Evolutionary conservation across 92 coral and sea anemone species (phyloP).

Genomic region (Actinernus sp.): DNA sequence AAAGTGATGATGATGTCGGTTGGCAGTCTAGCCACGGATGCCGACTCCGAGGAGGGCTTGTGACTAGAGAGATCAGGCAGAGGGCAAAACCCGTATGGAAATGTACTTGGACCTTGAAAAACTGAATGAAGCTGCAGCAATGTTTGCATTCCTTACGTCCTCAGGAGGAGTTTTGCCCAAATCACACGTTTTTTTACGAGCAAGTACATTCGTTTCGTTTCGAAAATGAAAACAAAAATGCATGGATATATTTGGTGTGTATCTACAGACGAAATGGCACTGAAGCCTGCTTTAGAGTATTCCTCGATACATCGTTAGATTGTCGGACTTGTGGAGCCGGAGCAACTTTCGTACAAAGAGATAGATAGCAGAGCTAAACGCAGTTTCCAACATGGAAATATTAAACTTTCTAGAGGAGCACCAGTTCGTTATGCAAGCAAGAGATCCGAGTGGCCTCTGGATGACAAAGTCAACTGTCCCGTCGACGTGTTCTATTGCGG

Average conservation of each 20-base stretch:
- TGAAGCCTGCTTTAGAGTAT: slow-evolving; percentile 53
- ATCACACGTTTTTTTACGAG: slow-evolving; percentile 40
- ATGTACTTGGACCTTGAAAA: slow-evolving; percentile 49
- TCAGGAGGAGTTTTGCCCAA: slow-evolving; percentile 40
- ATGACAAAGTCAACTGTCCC: slow-evolving; percentile 30
- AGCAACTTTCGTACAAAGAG: slow-evolving; percentile 32
- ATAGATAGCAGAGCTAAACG: too few relatives aligned
- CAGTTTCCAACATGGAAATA: slow-evolving; percentile 8
- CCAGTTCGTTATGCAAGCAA: slow-evolving; percentile 37
- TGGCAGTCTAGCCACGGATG: too few relatives aligned
- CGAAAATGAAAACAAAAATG: slow-evolving; percentile 7
- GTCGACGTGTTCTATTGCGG: slow-evolving; percentile 41
- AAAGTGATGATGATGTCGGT: too few relatives aligned
- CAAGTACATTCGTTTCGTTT: slow-evolving; percentile 37
- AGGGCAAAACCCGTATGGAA: too few relatives aligned
- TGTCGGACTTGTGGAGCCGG: slow-evolving; percentile 37
- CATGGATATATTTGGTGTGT: slow-evolving; percentile 43
- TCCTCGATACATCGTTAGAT: slow-evolving; percentile 26
- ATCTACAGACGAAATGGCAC: slow-evolving; percentile 59
- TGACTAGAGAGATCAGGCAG: too few relatives aligned
- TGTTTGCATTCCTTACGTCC: slow-evolving; percentile 41
- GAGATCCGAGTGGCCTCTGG: slow-evolving; percentile 40
- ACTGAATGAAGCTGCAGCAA: slow-evolving; percentile 55
- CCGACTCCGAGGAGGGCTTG: too few relatives aligned
- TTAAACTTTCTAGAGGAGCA: slow-evolving; percentile 18